Conservation (phyloP, 2,797 vertebrate species). For the Ispidina picta region DNA sequence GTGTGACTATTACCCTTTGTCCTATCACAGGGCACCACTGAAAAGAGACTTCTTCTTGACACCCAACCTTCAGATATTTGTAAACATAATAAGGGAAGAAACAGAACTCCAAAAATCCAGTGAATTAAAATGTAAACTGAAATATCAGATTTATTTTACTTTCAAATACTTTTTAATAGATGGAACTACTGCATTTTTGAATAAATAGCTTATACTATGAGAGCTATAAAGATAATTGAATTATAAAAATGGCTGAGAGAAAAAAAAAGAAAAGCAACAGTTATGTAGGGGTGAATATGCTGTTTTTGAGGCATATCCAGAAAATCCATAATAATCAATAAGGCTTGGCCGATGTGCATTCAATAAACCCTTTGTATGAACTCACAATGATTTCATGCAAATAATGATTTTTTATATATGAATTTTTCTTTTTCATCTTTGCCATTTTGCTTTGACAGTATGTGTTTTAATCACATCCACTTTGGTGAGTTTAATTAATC, state of each 20-base stretch:
- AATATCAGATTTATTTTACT: background rate
- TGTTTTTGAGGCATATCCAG: conserved; percentile 46
- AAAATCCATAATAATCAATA: conserved; percentile 61
- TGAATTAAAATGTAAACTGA: background rate
- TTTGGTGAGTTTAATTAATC: conserved; percentile 61
- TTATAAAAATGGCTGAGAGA: background rate
- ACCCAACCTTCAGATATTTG: too few species aligned
- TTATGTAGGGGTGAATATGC: conserved; percentile 12
- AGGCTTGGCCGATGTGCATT: background rate
- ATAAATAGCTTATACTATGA: background rate
- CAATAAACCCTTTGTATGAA: conserved; percentile 48
- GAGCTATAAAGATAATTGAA: background rate
- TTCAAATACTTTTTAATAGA: background rate
- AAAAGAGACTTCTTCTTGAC: too few species aligned
- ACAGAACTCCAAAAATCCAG: background rate
- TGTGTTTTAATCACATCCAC: conserved; percentile 45
- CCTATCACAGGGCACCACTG: too few species aligned
- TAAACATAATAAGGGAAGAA: background rate
- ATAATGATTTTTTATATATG: conserved; percentile 40
- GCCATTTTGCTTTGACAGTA: conserved; percentile 26
- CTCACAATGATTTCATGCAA: conserved; percentile 43
- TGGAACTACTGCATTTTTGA: background rate
- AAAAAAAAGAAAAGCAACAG: conserved; percentile 8
- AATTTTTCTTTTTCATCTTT: conserved; percentile 41
- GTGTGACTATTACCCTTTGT: too few species aligned